Base-by-base conservation (phyloP, 2,888 invertebrate species). In the Agriopis marginaria region DNA sequence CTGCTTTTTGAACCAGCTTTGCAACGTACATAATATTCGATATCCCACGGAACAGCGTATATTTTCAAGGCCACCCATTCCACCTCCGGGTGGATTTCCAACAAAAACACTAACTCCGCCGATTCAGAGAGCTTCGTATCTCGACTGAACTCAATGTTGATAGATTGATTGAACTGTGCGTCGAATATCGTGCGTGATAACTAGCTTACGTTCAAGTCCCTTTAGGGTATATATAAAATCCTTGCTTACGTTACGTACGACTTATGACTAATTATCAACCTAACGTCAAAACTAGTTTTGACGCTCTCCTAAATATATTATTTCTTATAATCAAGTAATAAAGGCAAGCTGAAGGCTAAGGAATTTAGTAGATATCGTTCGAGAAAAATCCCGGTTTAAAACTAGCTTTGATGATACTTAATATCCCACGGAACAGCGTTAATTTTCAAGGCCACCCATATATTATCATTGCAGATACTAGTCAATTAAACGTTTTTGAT, bases 61-160 rank as follows among this genome's bases (percentile, higher is more conserved):
- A 51, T 23, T 51, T 51, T 51, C 23, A 51, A 51, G 23, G 32
- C 10, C 10, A 51, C 51, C 51, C 51, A 51, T 51, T 51, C 51
- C 0, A 51, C 23, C 11, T 51, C 23, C 6, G 51, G 23, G 11
- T 32, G 23, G 23, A 51, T 51, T 32, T 51, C 51, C n/a, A 51
- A 4, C 51, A 51, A 10, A 23, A 51, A 23, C 23, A 32, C 51
- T 51, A 51, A 51, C 10, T 51, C 51, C 9, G 51, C 51, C 4
- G 23, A 9, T 23, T 23, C 51, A 23, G 51, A 50, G 8, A 50
- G 14, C 7, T 2, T 3, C 9, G 50, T 50, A 17, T 14, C 17
- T 9, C 7, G 8, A 50, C 50, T 7, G 14, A 50, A 50, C 12
- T 17, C 17, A 8, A 50, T 5, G 7, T 50, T 17, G 9, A 50